phyloP scores from a whole-genome alignment of 1,140 invertebrate species.

The Macrosteles quadrilineatus region DNA sequence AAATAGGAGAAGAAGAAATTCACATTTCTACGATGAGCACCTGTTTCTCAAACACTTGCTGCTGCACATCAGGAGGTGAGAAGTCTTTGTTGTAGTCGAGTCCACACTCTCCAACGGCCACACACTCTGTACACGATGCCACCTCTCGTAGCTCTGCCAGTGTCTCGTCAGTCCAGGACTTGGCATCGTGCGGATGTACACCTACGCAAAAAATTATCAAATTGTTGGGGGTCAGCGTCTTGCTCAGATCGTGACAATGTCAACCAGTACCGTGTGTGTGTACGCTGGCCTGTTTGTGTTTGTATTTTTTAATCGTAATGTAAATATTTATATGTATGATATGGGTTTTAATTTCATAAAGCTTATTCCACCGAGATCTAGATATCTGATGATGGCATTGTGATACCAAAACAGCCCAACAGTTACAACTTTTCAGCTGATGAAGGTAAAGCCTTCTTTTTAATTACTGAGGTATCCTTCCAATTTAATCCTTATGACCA shows the following conservation, averaged over 20 bases:
- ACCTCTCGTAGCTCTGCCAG: slow-evolving; percentile 69
- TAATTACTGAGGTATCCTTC: no score
- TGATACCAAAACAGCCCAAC: no score
- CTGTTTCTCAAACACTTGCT: slow-evolving; percentile 87
- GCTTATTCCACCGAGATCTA: no score
- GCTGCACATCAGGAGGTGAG: slow-evolving; percentile 83
- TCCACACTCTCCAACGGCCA: slow-evolving; percentile 92
- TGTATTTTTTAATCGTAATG: slow-evolving; percentile 1
- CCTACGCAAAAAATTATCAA: slow-evolving; percentile 58
- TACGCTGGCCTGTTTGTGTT: slow-evolving; percentile 15
- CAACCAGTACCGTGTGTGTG: no score
- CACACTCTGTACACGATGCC: slow-evolving; percentile 81
- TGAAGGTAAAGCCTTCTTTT: no score
- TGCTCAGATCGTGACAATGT: no score
- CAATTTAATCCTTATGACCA: no score
- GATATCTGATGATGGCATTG: no score
- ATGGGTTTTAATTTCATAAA: background rate
- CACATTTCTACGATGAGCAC: no score
- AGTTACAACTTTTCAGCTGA: no score
- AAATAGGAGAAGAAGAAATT: no score
- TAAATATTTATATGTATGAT: no score
- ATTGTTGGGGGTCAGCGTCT: background rate
- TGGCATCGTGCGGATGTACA: slow-evolving; percentile 94
- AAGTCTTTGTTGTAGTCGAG: slow-evolving; percentile 94
- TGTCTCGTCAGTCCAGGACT: slow-evolving; percentile 83